Base-by-base conservation (phyloP, 2,113 vertebrate genomes). In the Cinclus cinclus region DNA sequence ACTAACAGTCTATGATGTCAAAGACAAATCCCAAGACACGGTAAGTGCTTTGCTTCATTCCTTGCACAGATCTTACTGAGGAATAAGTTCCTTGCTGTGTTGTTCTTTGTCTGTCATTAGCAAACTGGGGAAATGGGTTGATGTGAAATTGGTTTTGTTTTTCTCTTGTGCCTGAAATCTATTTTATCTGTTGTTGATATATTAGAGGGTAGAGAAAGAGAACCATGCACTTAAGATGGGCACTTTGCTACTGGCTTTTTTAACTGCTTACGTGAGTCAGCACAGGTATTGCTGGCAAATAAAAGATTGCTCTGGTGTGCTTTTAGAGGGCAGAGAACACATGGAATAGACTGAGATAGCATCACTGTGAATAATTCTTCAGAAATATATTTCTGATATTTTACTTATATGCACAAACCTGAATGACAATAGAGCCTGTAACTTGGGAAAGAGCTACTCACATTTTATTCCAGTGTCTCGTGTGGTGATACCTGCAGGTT, bases 1-100 rank as follows among this genome's bases (percentile, higher is more conserved):
- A 85, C 98, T 99, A 63, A 98, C 98, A 1, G 99, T 99, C 96
- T 99, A 99, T 80, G 99, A 99, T 98, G 99, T 99, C 97, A 99
- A 99, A 97, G 98, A 99, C 93, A 99, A 98, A 97, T 98, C 97
- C 95, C 98, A 98, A 78, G 98, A 99, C 96, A 98, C 98, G 2
- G 99, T 99, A 97, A 99, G 99, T 98, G 93, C 90, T 97, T 88
- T 46, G 33, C 13, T n/a, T 88, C 12, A 0, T 25, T 91, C 83
- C 63, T 83, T 95, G 30, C 41, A 16, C 64, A 41, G 46, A 35
- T 73, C 31, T 33, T 56, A 14, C 12, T 42, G 11, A 75, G 42
- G 22, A n/a, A 64, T 82, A 19, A 30, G 27, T 78, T 78, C 87
- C 53, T 83, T 1, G 2, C 17, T n/a, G 3, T 37, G 7, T 9